Conservation (phyloP, 1,140 invertebrate species). For the Calliopsis andreniformis region DNA sequence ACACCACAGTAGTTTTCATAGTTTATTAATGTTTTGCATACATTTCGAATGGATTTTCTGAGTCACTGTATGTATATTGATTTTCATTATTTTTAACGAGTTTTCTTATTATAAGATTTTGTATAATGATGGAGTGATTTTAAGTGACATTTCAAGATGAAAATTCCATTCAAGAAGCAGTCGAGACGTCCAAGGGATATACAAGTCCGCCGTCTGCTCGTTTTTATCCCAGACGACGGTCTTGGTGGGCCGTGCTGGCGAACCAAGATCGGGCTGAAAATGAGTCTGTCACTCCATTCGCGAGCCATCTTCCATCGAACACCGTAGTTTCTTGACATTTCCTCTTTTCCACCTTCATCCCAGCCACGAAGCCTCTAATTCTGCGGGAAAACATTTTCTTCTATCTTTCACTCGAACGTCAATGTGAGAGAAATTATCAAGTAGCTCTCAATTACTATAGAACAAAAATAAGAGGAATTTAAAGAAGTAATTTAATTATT, state of each 20-base stretch:
- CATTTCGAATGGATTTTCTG: neutral
- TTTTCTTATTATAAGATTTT: neutral
- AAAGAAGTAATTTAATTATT: no score
- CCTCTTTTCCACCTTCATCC: neutral
- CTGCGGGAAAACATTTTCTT: no score
- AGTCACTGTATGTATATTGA: neutral
- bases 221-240: conserved; percentile 44
- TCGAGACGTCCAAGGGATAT: conserved; percentile 41
- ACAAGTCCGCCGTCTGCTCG: conserved; percentile 36
- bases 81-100: neutral
- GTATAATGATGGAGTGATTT: neutral
- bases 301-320: conserved; percentile 57
- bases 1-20: no score
- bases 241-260: conserved; percentile 29
- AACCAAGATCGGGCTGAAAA: conserved; percentile 62
- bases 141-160: neutral
- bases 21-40: no score
- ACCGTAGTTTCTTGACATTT: conserved; percentile 24
- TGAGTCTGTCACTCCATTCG: conserved; percentile 74
- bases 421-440: no score
- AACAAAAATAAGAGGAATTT: no score
- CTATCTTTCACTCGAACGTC: no score
- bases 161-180: conserved; percentile 26
- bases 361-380: no score
- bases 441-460: no score